A percentile compares a stretch with the other conserved stretches of the same genome.
These are phyloP conservation scores for Stegophylla sp. DNA, from an alignment of 2,888 invertebrate species.

Conservation along the genomic window DNA sequence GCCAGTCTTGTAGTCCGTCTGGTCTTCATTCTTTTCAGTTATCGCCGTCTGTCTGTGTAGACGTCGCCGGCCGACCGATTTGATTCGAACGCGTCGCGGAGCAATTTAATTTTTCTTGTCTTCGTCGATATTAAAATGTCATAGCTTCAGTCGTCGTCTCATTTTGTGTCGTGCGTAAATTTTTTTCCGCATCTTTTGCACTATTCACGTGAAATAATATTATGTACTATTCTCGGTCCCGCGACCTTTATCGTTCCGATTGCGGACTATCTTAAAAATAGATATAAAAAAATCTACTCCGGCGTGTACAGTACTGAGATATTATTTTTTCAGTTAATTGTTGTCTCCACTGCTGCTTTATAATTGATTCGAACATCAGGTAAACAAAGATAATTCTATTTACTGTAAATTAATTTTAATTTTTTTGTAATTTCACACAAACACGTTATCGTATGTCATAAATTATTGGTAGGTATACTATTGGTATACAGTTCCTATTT, in stretches of 20 bases:
- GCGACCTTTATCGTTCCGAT: conserved; percentile 41
- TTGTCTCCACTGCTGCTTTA: no score
- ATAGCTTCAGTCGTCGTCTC: not conserved
- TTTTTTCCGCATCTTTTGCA: no score
- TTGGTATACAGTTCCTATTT: no score
- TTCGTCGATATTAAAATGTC: not conserved
- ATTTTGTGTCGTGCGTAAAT: no score
- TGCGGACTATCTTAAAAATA: conserved; percentile 48
- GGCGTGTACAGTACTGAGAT: not conserved
- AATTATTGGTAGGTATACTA: no score
- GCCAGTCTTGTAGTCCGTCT: not conserved
- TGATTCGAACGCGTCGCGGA: not conserved
- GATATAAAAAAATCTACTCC: not conserved
- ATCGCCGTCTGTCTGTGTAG: not conserved
- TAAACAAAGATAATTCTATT: no score
- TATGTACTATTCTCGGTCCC: conserved; percentile 27
- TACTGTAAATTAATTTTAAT: no score
- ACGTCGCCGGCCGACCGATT: not conserved
- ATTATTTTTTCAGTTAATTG: not conserved
- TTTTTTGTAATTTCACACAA: no score
- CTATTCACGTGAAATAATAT: not conserved
- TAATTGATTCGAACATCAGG: not conserved
- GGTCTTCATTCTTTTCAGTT: conserved; percentile 33
- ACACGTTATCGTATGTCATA: no score
- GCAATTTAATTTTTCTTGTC: not conserved